A percentile compares a stretch with the other conserved stretches of the same genome.
Conservation (phyloP, 2,113 vertebrate genomes). For the Mesoclemmys tuberculata region DNA sequence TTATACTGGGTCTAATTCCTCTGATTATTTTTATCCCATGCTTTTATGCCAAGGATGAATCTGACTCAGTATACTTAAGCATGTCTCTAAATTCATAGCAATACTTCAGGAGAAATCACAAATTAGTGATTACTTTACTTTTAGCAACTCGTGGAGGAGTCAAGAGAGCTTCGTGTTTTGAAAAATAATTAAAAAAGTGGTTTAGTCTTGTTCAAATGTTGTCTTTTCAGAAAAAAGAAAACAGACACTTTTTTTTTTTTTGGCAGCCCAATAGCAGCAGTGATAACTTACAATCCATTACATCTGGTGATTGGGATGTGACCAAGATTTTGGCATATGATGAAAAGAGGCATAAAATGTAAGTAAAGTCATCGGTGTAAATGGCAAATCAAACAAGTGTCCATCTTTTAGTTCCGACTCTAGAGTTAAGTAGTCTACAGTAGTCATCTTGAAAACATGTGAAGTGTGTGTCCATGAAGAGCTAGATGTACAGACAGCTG, state of each 20-base stretch:
- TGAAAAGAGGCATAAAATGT: conserved; percentile 93
- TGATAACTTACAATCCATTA: conserved; percentile 92
- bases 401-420: not conserved
- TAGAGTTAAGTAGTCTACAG: not conserved
- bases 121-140: not conserved
- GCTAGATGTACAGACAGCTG: not conserved
- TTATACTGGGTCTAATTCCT: not conserved
- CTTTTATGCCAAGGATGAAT: not conserved
- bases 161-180: not conserved
- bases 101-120: not conserved
- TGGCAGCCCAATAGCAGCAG: conserved; percentile 92
- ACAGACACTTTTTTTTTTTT: conserved; percentile 11
- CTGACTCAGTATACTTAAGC: not conserved
- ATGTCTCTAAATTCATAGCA: not conserved
- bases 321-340: conserved; percentile 92
- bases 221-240: not conserved
- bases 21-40: not conserved
- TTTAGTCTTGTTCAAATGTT: not conserved
- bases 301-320: conserved; percentile 96
- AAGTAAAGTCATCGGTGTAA: conserved; percentile 59
- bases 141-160: not conserved
- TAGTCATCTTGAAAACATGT: not conserved
- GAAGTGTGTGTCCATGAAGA: not conserved
- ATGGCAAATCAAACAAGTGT: not conserved
- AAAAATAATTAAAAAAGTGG: not conserved